Conservation (phyloP, 2,888 invertebrate species). For the Xestia xanthographa region DNA sequence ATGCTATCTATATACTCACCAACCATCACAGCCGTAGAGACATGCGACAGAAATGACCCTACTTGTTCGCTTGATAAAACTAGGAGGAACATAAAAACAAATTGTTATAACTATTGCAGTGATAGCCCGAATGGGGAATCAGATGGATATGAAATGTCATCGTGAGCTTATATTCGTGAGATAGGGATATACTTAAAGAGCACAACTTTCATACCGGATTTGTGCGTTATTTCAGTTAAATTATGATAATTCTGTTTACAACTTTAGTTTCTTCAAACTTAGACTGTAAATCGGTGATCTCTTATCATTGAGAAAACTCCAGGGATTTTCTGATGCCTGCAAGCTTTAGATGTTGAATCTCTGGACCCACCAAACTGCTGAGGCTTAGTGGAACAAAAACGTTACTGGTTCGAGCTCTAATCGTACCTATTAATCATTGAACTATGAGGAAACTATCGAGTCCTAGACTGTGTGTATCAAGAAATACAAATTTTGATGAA, state of each 20-base stretch:
- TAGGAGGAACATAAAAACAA: slow-evolving; percentile 44
- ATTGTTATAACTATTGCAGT: slow-evolving; percentile 40
- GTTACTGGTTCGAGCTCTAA: neutral
- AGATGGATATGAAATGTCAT: slow-evolving; percentile 19
- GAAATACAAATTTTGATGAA: neutral
- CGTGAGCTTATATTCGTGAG: slow-evolving; percentile 1
- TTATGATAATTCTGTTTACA: neutral
- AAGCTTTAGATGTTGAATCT: neutral
- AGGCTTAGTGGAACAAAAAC: neutral
- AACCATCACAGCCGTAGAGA: neutral
- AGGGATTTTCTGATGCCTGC: neutral
- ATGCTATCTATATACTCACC: slow-evolving; percentile 38
- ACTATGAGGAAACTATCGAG: neutral
- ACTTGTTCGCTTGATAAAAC: slow-evolving; percentile 44
- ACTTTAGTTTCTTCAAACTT: neutral
- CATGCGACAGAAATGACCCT: slow-evolving; percentile 25
- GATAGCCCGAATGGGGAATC: slow-evolving; percentile 24
- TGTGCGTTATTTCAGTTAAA: neutral
- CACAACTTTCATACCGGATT: neutral
- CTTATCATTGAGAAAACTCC: neutral
- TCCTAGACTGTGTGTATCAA: neutral
- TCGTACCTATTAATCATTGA: neutral
- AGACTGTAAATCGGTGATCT: neutral
- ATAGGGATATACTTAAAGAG: neutral
- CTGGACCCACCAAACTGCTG: neutral